Evolutionary conservation across 2,797 vertebrate species (phyloP), one percentile per base, ranked within the genome.

Genomic region (Enteromius trimaculatus): DNA sequence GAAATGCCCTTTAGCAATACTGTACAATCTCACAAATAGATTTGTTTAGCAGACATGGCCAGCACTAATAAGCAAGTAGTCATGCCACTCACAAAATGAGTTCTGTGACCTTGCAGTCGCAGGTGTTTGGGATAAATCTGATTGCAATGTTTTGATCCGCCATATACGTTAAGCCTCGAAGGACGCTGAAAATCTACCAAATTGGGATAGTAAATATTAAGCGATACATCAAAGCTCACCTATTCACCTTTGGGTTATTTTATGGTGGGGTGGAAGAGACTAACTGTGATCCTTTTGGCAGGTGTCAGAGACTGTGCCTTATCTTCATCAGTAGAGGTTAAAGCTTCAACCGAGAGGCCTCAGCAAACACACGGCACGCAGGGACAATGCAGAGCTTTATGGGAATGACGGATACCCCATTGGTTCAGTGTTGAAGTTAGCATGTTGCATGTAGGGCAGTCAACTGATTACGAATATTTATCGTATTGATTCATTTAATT

Each of bases 1-100:
- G 81, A 84, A 90, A 89, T 85, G 86, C 75, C 80, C 85, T 88
- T 82, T 81, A 87, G 85, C 84, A 87, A 85, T 77, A 85, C 83
- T 74, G 66, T 83, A 85, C 87, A 76, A 79, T 78, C 81, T 83
- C 82, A 70, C 80, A 70, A 81, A 76, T 75, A 85, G 65, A 88
- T 87, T 84, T 81, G 79, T 84, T 87, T 74, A 87, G 78, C 79
- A 65, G 60, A 74, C 58, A 71, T 26, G 47, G 42, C 72, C 31
- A 9, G 9, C 49, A 72, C 72, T 79, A 78, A 83, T 77, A 83
- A 69, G 51, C 74, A 70, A 70, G 60, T 58, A 70, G 65, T 70
- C 74, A 58, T 70, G 51, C 26, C 81, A 83, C 74, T 83, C 65
- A 37, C 81, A 70, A 77, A 78, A 83, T 77, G 74, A 83, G 81